A percentile compares a stretch with the other conserved stretches of the same genome.
Conservation (phyloP, 1,140 invertebrate species). For the Archegozetes longisetosus region DNA sequence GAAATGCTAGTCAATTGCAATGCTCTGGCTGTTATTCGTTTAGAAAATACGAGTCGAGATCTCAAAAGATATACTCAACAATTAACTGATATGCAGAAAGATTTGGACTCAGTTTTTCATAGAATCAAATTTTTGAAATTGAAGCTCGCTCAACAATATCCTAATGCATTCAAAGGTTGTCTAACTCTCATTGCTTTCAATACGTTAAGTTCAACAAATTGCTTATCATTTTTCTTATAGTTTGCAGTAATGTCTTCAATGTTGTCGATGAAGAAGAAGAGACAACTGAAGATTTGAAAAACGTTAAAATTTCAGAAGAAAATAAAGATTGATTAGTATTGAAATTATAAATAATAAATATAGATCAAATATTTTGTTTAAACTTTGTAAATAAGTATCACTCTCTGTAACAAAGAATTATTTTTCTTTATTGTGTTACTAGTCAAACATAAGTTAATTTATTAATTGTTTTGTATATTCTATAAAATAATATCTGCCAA, state of each 20-base stretch:
- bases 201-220: background rate
- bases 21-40: conserved; percentile 56
- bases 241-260: background rate
- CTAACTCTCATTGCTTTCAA: background rate
- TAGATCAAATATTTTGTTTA: no score
- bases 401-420: no score
- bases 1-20: conserved; percentile 94
- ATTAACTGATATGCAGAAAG: conserved; percentile 45
- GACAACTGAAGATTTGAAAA: background rate
- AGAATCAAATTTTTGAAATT: conserved; percentile 51
- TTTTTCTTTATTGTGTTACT: no score
- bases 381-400: no score
- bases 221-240: background rate
- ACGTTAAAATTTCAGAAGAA: background rate
- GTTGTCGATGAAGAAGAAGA: background rate
- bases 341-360: background rate
- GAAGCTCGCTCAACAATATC: conserved; percentile 66
- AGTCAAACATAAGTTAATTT: no score
- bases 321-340: background rate
- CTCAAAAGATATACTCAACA: conserved; percentile 76
- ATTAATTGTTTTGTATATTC: no score
- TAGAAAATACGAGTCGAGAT: conserved; percentile 60
- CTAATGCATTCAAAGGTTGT: conserved; percentile 54
- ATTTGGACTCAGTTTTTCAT: conserved; percentile 42
- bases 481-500: no score